Conservation (phyloP, 2,113 vertebrate genomes). For the Oryzias melastigma region DNA sequence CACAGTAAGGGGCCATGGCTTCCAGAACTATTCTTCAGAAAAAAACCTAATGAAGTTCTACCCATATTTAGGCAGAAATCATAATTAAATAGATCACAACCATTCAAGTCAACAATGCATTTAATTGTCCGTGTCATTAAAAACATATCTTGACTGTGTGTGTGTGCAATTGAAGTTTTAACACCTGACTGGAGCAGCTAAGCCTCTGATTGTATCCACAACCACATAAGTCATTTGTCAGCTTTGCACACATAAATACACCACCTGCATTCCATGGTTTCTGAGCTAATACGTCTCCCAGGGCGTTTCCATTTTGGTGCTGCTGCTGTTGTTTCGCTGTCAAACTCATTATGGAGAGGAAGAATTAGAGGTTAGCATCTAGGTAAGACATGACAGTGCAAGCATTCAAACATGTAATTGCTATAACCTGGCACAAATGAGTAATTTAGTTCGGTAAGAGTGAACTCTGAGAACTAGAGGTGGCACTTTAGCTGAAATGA, state of each 20-base stretch:
- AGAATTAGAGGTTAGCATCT: slow-evolving; percentile 57
- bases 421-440: slow-evolving; percentile 77
- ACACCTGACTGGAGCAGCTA: slow-evolving; percentile 31
- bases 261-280: slow-evolving; percentile 53
- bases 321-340: slow-evolving; percentile 54
- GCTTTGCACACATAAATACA: slow-evolving; percentile 53
- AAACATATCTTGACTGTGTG: slow-evolving; percentile 19
- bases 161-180: slow-evolving; percentile 4
- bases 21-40: too few relatives aligned
- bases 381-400: slow-evolving; percentile 55
- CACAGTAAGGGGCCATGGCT: too few relatives aligned
- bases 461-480: slow-evolving; percentile 56
- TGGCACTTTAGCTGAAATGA: slow-evolving; percentile 63
- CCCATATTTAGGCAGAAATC: background rate
- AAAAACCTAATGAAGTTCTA: background rate
- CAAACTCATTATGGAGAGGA: slow-evolving; percentile 66
- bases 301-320: slow-evolving; percentile 57
- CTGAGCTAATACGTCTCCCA: slow-evolving; percentile 53
- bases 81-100: background rate
- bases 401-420: slow-evolving; percentile 71
- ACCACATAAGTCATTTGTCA: slow-evolving; percentile 58
- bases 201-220: slow-evolving; percentile 57
- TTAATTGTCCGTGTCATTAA: slow-evolving; percentile 26
- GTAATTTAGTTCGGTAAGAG: slow-evolving; percentile 68
- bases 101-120: background rate